phyloP scores from a whole-genome alignment of 1,140 invertebrate species.

The Elymnias hypermnestra region DNA sequence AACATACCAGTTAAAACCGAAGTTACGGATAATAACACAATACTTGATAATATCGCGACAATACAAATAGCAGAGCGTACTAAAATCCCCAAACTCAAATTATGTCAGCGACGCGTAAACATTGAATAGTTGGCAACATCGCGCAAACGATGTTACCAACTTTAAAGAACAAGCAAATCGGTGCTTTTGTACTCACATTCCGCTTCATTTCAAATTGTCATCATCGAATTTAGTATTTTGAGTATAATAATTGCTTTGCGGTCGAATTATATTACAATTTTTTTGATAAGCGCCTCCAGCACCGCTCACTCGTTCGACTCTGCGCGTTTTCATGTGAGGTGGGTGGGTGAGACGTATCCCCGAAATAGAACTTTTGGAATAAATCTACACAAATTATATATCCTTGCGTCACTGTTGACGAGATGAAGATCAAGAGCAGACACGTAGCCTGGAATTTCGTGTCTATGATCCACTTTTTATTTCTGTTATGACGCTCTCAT shows the following conservation, averaged over 20 bases:
- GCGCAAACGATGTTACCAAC: conserved; percentile 32
- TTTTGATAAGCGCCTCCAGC: conserved; percentile 42
- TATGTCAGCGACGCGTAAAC: conserved; percentile 34
- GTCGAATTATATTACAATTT: conserved; percentile 9
- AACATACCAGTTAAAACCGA: neutral
- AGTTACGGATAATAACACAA: conserved; percentile 6
- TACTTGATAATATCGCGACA: conserved; percentile 13
- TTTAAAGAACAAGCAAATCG: conserved; percentile 3
- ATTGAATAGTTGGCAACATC: conserved; percentile 40
- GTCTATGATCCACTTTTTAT: conserved; percentile 19
- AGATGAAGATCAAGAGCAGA: conserved; percentile 61
- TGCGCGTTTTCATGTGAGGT: conserved; percentile 44
- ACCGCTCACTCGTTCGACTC: conserved; percentile 43
- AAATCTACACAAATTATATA: conserved; percentile 68
- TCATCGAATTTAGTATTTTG: conserved; percentile 12
- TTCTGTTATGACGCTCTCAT: too few species aligned
- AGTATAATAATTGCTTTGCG: conserved; percentile 9
- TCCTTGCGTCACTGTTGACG: conserved; percentile 60
- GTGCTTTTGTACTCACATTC: conserved; percentile 51
- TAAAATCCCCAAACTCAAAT: conserved; percentile 12
- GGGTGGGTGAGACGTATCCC: conserved; percentile 55
- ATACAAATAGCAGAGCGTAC: conserved; percentile 4
- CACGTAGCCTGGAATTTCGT: conserved; percentile 1
- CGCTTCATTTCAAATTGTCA: conserved; percentile 59
- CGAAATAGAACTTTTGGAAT: conserved; percentile 73